These are phyloP conservation scores for Oxyruncus cristatus DNA, from an alignment of 2,113 vertebrate species.

Conservation along the genomic window DNA sequence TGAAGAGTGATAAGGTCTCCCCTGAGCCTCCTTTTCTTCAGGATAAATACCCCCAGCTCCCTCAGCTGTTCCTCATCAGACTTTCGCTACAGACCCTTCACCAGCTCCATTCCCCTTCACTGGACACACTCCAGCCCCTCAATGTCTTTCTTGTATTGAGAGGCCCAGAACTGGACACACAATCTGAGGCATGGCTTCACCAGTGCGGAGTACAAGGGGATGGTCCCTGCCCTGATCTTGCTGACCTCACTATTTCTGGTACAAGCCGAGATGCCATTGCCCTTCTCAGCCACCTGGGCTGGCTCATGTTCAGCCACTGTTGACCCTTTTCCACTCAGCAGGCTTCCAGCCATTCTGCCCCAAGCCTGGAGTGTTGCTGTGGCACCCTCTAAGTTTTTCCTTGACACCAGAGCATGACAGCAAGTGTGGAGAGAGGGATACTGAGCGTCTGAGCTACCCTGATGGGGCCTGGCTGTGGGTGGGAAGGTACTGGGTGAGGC, in stretches of 20 bases:
- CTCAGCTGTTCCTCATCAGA: not conserved
- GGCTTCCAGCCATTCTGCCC: not conserved
- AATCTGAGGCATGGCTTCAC: accelerated
- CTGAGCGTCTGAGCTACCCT: accelerated
- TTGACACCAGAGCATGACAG: accelerated
- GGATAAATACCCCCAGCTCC: not conserved
- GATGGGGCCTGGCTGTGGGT: accelerated
- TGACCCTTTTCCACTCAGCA: not conserved
- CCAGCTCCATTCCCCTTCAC: accelerated
- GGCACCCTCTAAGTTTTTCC: not conserved
- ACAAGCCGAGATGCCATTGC: not conserved
- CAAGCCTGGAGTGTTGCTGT: not conserved
- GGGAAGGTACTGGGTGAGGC: not conserved
- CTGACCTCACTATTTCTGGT: not conserved
- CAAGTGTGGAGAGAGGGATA: not conserved
- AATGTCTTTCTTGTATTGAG: not conserved
- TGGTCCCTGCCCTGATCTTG: not conserved
- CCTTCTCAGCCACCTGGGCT: not conserved
- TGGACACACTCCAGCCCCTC: accelerated
- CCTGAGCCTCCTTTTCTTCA: accelerated
- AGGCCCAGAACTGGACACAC: not conserved
- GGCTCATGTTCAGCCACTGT: not conserved
- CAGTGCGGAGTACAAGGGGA: not conserved
- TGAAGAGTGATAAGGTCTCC: not conserved
- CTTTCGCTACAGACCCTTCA: not conserved